These are phyloP conservation scores for Eublepharis macularius DNA, from an alignment of 2,113 vertebrate species.

Conservation along the genomic window DNA sequence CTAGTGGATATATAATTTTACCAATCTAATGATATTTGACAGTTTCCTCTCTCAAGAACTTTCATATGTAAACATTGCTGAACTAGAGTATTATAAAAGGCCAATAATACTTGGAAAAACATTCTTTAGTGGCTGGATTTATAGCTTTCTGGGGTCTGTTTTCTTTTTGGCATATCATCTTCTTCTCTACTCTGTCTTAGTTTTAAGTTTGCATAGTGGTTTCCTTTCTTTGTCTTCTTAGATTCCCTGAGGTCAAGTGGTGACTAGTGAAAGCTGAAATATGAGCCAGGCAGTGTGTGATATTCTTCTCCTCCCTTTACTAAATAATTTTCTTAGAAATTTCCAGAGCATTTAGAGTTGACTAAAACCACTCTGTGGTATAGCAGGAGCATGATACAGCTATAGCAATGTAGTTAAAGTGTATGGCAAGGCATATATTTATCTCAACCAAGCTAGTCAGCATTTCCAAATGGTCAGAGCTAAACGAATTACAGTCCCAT, in stretches of 20 bases:
- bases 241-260: constrained; percentile 5
- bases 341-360: background rate
- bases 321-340: constrained; percentile 15
- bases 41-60: constrained; percentile 16
- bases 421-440: no score
- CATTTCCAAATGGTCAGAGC: background rate
- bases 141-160: constrained; percentile 4
- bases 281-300: constrained; percentile 2
- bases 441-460: background rate
- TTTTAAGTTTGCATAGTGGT: background rate
- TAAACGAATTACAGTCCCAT: background rate
- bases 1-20: background rate
- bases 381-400: background rate
- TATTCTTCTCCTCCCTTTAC: background rate
- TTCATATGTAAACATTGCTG: constrained; percentile 14
- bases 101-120: constrained; percentile 4
- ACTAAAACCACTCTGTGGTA: background rate
- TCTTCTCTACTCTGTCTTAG: constrained; percentile 1
- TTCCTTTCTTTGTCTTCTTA: background rate
- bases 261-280: constrained; percentile 16
- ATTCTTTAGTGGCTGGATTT: constrained; percentile 3
- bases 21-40: constrained; percentile 9
- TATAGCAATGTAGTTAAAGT: background rate
- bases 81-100: background rate
- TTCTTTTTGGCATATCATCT: background rate